A percentile compares a stretch with the other conserved stretches of the same genome.
These are phyloP conservation scores for Ptilodon capucinus DNA, from an alignment of 2,888 invertebrate species.

Conservation along the genomic window DNA sequence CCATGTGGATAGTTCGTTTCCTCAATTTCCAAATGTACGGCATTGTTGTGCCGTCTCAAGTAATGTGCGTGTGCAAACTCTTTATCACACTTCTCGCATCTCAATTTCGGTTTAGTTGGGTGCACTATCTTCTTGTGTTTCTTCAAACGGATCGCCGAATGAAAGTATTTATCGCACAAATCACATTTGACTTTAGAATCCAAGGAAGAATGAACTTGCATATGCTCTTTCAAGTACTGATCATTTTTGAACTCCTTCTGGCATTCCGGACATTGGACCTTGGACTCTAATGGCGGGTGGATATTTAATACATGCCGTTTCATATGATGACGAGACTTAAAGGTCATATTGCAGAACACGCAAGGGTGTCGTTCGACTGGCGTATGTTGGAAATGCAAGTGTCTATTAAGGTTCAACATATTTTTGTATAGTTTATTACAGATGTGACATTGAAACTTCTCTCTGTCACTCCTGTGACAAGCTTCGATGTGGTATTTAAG, in stretches of 20 bases:
- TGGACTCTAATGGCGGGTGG: constrained; percentile 73
- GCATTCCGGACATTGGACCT: constrained; percentile 71
- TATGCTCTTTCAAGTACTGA: constrained; percentile 72
- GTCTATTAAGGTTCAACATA: constrained; percentile 62
- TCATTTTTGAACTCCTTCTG: constrained; percentile 76
- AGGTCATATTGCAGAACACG: constrained; percentile 74
- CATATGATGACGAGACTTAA: constrained; percentile 74
- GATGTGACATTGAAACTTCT: constrained; percentile 66
- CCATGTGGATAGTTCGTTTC: constrained; percentile 66
- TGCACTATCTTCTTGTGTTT: constrained; percentile 76
- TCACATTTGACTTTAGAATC: constrained; percentile 74
- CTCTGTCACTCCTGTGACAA: constrained; percentile 56
- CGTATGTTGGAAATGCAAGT: constrained; percentile 67
- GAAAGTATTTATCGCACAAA: constrained; percentile 69
- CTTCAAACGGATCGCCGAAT: constrained; percentile 67
- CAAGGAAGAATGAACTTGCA: constrained; percentile 70
- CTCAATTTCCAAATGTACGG: constrained; percentile 67
- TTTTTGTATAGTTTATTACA: constrained; percentile 71
- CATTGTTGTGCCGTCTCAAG: constrained; percentile 61
- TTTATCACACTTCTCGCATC: constrained; percentile 71
- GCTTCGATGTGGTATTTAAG: constrained; percentile 64
- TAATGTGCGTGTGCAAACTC: constrained; percentile 75
- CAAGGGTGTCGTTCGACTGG: constrained; percentile 67
- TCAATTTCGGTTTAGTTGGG: constrained; percentile 65
- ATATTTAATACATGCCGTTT: constrained; percentile 73